phyloP scores from a whole-genome alignment of 1,140 invertebrate genomes.

The Rhizoglyphus robini region DNA sequence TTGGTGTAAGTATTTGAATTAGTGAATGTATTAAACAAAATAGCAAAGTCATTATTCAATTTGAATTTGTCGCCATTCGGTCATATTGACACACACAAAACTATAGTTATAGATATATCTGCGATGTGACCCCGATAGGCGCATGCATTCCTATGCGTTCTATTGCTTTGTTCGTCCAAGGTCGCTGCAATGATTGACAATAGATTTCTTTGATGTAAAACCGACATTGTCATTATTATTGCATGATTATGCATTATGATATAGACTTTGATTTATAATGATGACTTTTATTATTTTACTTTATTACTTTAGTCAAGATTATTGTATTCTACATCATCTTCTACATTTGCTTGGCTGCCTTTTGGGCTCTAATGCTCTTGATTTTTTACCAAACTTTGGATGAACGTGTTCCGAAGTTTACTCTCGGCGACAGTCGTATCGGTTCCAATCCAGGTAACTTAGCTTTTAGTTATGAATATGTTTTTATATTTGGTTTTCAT shows the following conservation, averaged over 20 bases:
- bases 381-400: conserved; percentile 88
- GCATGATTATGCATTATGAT: background rate
- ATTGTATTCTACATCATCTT: conserved; percentile 84
- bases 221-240: background rate
- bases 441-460: conserved; percentile 65
- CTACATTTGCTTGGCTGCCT: conserved; percentile 64
- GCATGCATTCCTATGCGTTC: too few species aligned
- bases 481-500: background rate
- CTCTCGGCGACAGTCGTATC: conserved; percentile 63
- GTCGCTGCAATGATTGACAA: background rate
- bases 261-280: background rate
- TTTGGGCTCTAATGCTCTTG: conserved; percentile 77
- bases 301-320: conserved; percentile 56
- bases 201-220: background rate
- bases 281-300: conserved; percentile 12
- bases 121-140: too few species aligned
- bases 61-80: too few species aligned
- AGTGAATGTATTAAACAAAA: too few species aligned
- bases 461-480: background rate
- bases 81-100: too few species aligned
- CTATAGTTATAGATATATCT: too few species aligned
- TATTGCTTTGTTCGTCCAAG: background rate
- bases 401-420: conserved; percentile 66
- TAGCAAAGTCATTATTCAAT: too few species aligned
- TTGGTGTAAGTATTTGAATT: conserved; percentile 59